Evolutionary conservation across 1,140 invertebrate species (phyloP).

Genomic region (Drosophila nasuta): DNA sequence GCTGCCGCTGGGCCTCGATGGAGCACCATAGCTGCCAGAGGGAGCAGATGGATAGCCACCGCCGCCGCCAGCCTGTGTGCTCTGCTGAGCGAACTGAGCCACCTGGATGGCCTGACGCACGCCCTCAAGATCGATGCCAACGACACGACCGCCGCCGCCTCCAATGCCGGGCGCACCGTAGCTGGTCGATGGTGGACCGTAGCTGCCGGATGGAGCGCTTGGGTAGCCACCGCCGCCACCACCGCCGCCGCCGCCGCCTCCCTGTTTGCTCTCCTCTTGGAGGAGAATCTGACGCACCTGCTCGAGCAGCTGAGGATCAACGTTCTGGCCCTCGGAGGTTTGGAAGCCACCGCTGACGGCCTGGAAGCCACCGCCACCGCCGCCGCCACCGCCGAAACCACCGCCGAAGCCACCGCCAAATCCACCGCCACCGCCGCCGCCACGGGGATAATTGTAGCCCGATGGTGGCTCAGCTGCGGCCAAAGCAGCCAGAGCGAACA

Average conservation of each 20-base stretch:
- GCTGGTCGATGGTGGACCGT: constrained; percentile 86
- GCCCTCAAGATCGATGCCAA: constrained; percentile 88
- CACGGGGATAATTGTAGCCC: constrained; percentile 88
- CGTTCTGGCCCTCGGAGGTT: constrained; percentile 91
- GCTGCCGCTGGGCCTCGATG: constrained; percentile 32
- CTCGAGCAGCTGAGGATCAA: constrained; percentile 91
- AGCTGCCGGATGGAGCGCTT: constrained; percentile 84
- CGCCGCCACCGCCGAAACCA: constrained; percentile 81
- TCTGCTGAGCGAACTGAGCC: constrained; percentile 88
- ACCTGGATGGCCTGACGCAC: constrained; percentile 89
- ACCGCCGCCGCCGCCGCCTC: constrained; percentile 83
- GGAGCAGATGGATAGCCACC: constrained; percentile 78
- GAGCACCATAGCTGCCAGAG: constrained; percentile 57
- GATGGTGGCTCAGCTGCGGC: constrained; percentile 88
- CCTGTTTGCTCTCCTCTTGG: constrained; percentile 90
- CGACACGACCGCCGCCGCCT: constrained; percentile 87
- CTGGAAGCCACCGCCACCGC: constrained; percentile 89
- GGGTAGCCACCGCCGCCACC: constrained; percentile 85
- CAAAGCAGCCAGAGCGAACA: constrained; percentile 87
- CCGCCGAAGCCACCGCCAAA: constrained; percentile 85
- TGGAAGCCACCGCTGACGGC: constrained; percentile 90
- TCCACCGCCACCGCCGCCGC: constrained; percentile 85
- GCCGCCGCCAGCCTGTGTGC: constrained; percentile 79
- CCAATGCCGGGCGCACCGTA: constrained; percentile 87
- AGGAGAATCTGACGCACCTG: constrained; percentile 92